A percentile compares a stretch with the other conserved stretches of the same genome.
phyloP scores from a whole-genome alignment of 1,140 invertebrate genomes.

The Heliconius eleuchia region DNA sequence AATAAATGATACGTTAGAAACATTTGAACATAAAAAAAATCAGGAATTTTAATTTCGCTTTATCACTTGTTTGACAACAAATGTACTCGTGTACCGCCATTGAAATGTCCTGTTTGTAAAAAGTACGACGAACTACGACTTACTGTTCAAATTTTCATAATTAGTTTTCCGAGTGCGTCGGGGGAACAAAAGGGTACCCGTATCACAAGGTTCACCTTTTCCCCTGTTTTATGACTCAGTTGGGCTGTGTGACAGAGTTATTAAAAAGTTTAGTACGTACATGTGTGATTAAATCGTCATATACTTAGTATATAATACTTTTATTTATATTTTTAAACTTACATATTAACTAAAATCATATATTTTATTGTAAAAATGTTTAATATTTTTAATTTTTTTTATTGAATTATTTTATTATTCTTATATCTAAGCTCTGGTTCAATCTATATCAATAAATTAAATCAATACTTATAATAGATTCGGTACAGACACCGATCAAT shows the following conservation, averaged over 20 bases:
- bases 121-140: conserved; percentile 15
- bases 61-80: background rate
- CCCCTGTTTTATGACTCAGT: conserved; percentile 33
- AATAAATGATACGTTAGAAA: no score
- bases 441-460: no score
- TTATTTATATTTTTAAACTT: background rate
- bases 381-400: no score
- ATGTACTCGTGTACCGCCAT: background rate
- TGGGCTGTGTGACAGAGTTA: conserved; percentile 28
- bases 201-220: conserved; percentile 38
- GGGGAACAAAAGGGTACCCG: conserved; percentile 38
- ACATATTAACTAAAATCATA: no score
- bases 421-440: no score
- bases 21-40: no score
- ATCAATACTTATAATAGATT: no score
- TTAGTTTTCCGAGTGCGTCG: conserved; percentile 37
- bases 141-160: conserved; percentile 39
- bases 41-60: background rate
- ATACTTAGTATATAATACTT: no score
- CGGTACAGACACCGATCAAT: no score
- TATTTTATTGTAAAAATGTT: no score
- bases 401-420: no score
- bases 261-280: conserved; percentile 33
- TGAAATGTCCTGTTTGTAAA: conserved; percentile 18
- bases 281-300: conserved; percentile 12